Conservation (phyloP, 2,797 vertebrate genomes). For the Lagorchestes hirsutus region DNA sequence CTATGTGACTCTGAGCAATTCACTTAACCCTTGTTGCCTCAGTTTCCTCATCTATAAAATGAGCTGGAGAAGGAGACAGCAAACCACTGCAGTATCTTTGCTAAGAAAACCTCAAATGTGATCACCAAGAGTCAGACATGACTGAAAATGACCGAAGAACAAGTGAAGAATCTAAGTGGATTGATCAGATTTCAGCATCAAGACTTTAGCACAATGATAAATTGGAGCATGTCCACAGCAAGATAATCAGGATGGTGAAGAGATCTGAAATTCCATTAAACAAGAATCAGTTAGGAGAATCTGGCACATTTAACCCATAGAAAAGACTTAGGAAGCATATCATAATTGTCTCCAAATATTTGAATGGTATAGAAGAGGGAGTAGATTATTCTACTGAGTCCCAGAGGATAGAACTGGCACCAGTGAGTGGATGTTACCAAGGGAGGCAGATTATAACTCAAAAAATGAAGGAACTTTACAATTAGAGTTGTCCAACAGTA, state of each 20-base stretch:
- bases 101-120: background rate
- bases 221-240: background rate
- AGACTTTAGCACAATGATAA: background rate
- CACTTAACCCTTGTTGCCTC: background rate
- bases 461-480: background rate
- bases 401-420: background rate
- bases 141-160: background rate
- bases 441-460: background rate
- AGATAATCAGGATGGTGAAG: background rate
- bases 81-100: background rate
- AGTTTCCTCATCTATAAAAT: background rate
- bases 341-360: background rate
- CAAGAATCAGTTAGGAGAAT: background rate
- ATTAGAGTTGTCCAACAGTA: background rate
- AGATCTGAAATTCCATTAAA: background rate
- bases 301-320: background rate
- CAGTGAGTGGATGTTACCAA: background rate
- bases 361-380: background rate
- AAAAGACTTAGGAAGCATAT: background rate
- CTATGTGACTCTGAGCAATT: background rate
- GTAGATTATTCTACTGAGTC: background rate
- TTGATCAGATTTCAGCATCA: background rate
- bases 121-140: background rate
- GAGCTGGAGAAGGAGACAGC: background rate
- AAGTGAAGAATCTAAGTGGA: background rate